A percentile compares a stretch with the other conserved stretches of the same genome.
Conservation (phyloP, 2,888 invertebrate genomes). For the Tethea ocularis region DNA sequence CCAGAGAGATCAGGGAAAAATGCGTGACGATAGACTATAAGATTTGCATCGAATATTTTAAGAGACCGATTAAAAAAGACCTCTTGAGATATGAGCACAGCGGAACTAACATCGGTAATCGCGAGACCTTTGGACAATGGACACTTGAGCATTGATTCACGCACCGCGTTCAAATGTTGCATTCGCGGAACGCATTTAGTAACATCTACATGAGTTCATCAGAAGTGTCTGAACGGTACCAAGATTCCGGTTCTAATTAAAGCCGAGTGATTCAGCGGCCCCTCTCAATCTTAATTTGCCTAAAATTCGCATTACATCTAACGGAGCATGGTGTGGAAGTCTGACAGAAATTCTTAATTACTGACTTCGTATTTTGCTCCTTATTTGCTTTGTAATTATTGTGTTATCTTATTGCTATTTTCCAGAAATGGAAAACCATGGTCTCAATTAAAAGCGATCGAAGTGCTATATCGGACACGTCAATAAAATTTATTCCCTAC, state of each 20-base stretch:
- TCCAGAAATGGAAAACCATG: conserved; percentile 5
- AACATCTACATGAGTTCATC: conserved; percentile 51
- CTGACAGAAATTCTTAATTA: conserved; percentile 43
- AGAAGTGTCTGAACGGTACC: conserved; percentile 65
- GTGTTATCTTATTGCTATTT: conserved; percentile 10
- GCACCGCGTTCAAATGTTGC: conserved; percentile 54
- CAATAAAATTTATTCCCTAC: conserved; percentile 13
- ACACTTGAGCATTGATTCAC: conserved; percentile 52
- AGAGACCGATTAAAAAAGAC: conserved; percentile 36
- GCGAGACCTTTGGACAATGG: conserved; percentile 37
- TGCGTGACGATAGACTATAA: conserved; percentile 49
- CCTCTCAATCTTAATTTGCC: conserved; percentile 62
- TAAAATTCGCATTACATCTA: conserved; percentile 67
- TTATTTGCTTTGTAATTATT: conserved; percentile 34
- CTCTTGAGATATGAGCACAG: conserved; percentile 26
- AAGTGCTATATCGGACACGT: conserved; percentile 9
- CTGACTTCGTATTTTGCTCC: conserved; percentile 26
- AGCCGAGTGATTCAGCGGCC: conserved; percentile 66
- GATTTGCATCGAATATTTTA: conserved; percentile 49
- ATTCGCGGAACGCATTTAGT: conserved; percentile 69
- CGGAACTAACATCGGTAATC: conserved; percentile 26
- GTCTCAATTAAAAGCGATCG: neutral
- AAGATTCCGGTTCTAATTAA: conserved; percentile 75
- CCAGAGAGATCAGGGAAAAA: conserved; percentile 42
- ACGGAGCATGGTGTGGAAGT: conserved; percentile 49